Base-by-base conservation (phyloP, 2,797 vertebrate species). In the Sebastes minor region DNA sequence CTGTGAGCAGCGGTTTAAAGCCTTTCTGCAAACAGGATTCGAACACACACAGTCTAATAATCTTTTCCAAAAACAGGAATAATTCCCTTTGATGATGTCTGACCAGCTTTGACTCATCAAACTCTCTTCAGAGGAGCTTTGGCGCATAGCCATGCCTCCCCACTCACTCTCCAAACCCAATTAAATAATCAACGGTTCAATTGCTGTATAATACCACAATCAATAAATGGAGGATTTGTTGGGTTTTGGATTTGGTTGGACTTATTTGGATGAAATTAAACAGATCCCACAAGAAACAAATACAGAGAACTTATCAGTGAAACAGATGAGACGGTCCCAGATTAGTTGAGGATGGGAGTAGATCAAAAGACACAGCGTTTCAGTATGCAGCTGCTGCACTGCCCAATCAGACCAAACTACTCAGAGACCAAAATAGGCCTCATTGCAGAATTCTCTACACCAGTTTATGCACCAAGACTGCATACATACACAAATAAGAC, bases 131-230 rank as follows among this genome's bases (percentile, higher is more conserved):
- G 78, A 80, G 73, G 56, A 80, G 78, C 83, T 61, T 61, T 78
- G 81, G 90, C 85, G 16, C 57, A 18, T 30, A 60, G 88, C 88
- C 90, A 91, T 68, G 28, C 53, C 35, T 80, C 71, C 74, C 71
- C 78, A 9, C 53, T 86, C 74, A 77, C 32, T 74, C 69, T 90
- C 76, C 65, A 80, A 87, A 88, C 77, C 57, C 79, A 88, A 90
- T 93, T 89, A 91, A 91, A 89, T 88, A 90, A 91, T 89, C 87
- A 86, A 61, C 81, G 62, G 78, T 91, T 91, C 80, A 90, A 91
- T 80, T 83, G 70, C 84, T 75, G 68, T 68, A 61, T 83, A 84
- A 89, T 78, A 75, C 67, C 81, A 66, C 77, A 81, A 91, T 92
- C 92, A 87, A 92, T 92, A 86, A 85, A 82, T 64, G 52, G 60